These are phyloP conservation scores for Syritta pipiens DNA, from an alignment of 2,888 invertebrate genomes.

Conservation along the genomic window DNA sequence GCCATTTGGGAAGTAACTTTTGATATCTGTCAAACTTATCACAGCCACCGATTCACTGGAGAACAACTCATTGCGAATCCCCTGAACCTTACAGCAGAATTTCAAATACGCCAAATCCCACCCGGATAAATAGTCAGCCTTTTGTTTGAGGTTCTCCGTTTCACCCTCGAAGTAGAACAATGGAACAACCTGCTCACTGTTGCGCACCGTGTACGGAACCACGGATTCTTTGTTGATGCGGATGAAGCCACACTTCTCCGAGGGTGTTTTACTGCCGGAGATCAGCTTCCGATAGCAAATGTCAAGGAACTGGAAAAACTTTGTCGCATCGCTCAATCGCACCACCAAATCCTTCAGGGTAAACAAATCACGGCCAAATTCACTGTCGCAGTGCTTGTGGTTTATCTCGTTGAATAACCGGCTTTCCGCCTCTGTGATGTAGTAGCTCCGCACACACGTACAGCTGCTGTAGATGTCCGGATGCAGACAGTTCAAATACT, in stretches of 20 bases:
- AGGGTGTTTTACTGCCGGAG: slow-evolving; percentile 83
- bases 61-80: slow-evolving; percentile 93
- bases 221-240: slow-evolving; percentile 95
- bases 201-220: slow-evolving; percentile 93
- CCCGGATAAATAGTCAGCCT: slow-evolving; percentile 91
- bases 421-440: slow-evolving; percentile 94
- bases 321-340: slow-evolving; percentile 90
- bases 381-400: slow-evolving; percentile 92
- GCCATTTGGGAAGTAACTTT: slow-evolving; percentile 93
- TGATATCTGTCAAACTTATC: slow-evolving; percentile 93
- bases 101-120: slow-evolving; percentile 96
- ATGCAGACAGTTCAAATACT: slow-evolving; percentile 92
- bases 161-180: slow-evolving; percentile 92
- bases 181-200: slow-evolving; percentile 92
- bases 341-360: slow-evolving; percentile 94
- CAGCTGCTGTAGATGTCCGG: slow-evolving; percentile 94
- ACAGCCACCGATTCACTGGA: slow-evolving; percentile 94
- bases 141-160: slow-evolving; percentile 93
- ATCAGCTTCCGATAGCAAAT: slow-evolving; percentile 92
- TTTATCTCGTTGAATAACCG: slow-evolving; percentile 95
- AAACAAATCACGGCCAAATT: slow-evolving; percentile 93
- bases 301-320: slow-evolving; percentile 94
- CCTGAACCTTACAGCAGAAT: slow-evolving; percentile 96
- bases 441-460: slow-evolving; percentile 94
- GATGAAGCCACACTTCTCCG: slow-evolving; percentile 94